Conservation (phyloP, 2,888 invertebrate species). For the Siphlonurus alternatus region DNA sequence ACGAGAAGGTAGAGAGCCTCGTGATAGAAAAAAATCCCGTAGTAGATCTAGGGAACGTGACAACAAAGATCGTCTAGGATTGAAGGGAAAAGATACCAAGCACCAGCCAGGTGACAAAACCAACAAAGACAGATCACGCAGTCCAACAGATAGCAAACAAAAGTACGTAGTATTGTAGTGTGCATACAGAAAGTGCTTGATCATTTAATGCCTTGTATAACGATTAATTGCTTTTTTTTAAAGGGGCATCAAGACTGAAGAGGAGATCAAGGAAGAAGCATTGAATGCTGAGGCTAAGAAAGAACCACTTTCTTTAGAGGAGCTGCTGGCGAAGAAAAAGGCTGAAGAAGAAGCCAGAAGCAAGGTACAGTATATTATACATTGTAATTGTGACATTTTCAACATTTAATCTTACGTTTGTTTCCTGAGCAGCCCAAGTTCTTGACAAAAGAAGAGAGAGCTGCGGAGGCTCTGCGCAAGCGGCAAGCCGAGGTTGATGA, state of each 20-base stretch:
- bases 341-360: slow-evolving; percentile 87
- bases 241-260: slow-evolving; percentile 24
- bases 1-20: slow-evolving; percentile 23
- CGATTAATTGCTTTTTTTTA: background rate
- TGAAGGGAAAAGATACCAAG: slow-evolving; percentile 19
- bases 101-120: slow-evolving; percentile 17
- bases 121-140: background rate
- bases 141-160: slow-evolving; percentile 10
- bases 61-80: slow-evolving; percentile 17
- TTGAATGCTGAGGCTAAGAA: slow-evolving; percentile 28
- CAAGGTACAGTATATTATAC: slow-evolving; percentile 43
- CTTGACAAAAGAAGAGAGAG: slow-evolving; percentile 88
- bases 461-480: slow-evolving; percentile 70
- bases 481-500: slow-evolving; percentile 80
- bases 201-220: too few species aligned
- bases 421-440: slow-evolving; percentile 59
- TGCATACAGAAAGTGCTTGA: background rate
- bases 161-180: background rate
- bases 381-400: background rate
- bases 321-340: slow-evolving; percentile 87
- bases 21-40: slow-evolving; percentile 23
- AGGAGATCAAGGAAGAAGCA: slow-evolving; percentile 19
- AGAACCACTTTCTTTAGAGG: slow-evolving; percentile 91
- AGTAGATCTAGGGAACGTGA: slow-evolving; percentile 25
- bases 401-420: background rate